phyloP scores from a whole-genome alignment of 2,888 invertebrate genomes.

The Euproctis similis region DNA sequence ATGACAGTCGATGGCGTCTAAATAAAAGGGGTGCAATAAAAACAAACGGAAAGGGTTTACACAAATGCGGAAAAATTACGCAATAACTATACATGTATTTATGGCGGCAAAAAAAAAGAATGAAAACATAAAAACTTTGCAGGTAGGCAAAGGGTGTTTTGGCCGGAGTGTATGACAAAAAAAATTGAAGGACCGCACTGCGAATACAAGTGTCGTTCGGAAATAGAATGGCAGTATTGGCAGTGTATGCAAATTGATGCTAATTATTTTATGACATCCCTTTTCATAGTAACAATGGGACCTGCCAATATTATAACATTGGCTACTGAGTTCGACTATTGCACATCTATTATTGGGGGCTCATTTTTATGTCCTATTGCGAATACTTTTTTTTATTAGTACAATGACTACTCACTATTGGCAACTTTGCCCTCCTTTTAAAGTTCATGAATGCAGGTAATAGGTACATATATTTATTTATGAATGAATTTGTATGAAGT shows the following conservation, averaged over 20 bases:
- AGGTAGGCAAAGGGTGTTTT: conserved; percentile 54
- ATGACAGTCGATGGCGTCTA: too few relatives aligned
- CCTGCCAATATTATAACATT: conserved; percentile 32
- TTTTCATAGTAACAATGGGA: conserved; percentile 38
- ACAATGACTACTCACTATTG: too few relatives aligned
- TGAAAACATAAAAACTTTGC: too few relatives aligned
- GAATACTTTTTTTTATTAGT: too few relatives aligned
- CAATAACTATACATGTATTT: conserved; percentile 63
- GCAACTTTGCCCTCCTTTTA: too few relatives aligned
- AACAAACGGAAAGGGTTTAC: conserved; percentile 73
- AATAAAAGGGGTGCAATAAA: conserved; percentile 62
- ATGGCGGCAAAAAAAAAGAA: conserved; percentile 50
- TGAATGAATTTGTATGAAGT: too few relatives aligned
- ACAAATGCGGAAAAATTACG: conserved; percentile 73
- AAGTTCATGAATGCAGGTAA: too few relatives aligned
- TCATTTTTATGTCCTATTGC: too few relatives aligned
- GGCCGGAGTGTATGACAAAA: conserved; percentile 20
- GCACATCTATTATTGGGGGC: too few relatives aligned
- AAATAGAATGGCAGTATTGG: conserved; percentile 41
- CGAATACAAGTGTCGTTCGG: conserved; percentile 50
- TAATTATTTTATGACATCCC: conserved; percentile 46
- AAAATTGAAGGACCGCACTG: conserved; percentile 24
- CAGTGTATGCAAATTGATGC: conserved; percentile 64
- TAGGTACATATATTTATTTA: too few relatives aligned
- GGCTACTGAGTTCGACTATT: conserved; percentile 57